Percentiles rank a stretch among this genome's conserved stretches.
phyloP scores from a whole-genome alignment of 53 echinoderm and acorn worm species.

The Antedon mediterranea region DNA sequence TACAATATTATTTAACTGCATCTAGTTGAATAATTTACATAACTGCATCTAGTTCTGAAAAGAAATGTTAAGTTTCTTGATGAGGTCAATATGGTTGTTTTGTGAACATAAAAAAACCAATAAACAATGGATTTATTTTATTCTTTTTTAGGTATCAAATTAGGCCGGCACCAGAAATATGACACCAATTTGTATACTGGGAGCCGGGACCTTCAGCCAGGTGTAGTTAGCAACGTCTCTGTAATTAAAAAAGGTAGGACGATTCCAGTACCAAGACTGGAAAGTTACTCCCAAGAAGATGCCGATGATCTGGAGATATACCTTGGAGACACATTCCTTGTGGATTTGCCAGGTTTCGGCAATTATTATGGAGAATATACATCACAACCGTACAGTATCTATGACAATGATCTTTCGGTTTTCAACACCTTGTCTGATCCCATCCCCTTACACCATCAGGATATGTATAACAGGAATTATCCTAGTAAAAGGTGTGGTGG shows the following conservation, averaged over 20 bases:
- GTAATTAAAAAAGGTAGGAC: not conserved
- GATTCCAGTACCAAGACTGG: not conserved
- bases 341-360: not conserved
- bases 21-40: too few species aligned
- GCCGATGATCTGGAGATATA: not conserved
- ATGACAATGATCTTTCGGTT: not conserved
- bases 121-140: not conserved
- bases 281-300: not conserved
- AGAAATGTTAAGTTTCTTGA: too few species aligned
- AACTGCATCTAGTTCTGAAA: too few species aligned
- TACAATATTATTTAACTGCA: too few species aligned
- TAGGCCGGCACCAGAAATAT: conserved; percentile 63
- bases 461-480: not conserved
- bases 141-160: conserved; percentile 43
- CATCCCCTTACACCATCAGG: not conserved
- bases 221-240: not conserved
- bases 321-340: not conserved
- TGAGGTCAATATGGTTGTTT: too few species aligned
- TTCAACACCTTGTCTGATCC: not conserved
- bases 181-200: conserved; percentile 1
- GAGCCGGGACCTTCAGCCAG: not conserved
- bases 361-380: not conserved
- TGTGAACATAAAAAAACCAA: too few species aligned
- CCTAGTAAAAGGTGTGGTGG: not conserved
- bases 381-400: not conserved